Evolutionary conservation across 1,140 invertebrate genomes (phyloP).

Genomic region (Probaryconus sp.): DNA sequence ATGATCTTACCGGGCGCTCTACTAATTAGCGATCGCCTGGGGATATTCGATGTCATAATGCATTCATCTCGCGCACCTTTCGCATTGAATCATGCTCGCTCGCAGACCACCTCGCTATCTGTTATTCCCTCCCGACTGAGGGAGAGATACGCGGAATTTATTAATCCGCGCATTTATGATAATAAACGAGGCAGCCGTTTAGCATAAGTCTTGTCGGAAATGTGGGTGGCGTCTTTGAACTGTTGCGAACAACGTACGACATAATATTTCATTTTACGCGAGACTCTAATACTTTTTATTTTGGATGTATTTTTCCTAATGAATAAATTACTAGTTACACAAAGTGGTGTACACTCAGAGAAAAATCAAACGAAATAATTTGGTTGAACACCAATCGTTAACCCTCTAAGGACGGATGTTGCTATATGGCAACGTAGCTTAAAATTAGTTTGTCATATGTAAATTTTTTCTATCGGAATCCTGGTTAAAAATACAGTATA

Average conservation of each 20-base stretch:
- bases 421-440: no score
- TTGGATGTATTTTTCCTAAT: conserved; percentile 5
- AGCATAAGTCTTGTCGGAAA: conserved; percentile 43
- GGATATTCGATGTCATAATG: conserved; percentile 12
- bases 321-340: no score
- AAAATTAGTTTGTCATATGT: no score
- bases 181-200: conserved; percentile 55
- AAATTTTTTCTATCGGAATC: no score
- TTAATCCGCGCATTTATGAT: conserved; percentile 59
- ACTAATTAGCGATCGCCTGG: conserved; percentile 38
- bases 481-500: no score
- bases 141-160: conserved; percentile 52
- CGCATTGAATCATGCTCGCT: conserved; percentile 40
- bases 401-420: no score
- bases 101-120: conserved; percentile 39
- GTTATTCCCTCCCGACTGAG: conserved; percentile 48
- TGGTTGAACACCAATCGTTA: no score
- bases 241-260: conserved; percentile 14
- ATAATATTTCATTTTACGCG: conserved; percentile 14
- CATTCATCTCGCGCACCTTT: conserved; percentile 33
- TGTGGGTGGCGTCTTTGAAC: conserved; percentile 41
- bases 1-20: not conserved
- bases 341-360: no score
- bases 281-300: not conserved
- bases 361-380: no score